These are phyloP conservation scores for Pelochelys cantorii DNA, from an alignment of 2,797 vertebrate genomes.

Conservation along the genomic window DNA sequence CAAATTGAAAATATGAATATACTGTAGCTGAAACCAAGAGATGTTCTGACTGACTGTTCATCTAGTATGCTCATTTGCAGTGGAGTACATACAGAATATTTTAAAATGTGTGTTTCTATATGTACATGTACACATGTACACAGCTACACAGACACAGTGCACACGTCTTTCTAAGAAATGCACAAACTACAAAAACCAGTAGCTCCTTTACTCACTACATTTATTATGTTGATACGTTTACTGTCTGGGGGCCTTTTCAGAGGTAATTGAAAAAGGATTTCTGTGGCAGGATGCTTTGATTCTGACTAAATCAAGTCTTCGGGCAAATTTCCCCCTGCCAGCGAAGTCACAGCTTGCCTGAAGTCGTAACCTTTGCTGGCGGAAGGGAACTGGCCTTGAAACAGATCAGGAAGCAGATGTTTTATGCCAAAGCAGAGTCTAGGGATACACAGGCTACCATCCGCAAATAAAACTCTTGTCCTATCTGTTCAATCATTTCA, in stretches of 20 bases:
- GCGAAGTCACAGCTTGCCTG: conserved; percentile 78
- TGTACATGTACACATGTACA: neutral
- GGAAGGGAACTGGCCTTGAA: conserved; percentile 80
- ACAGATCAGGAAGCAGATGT: conserved; percentile 84
- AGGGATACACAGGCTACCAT: conserved; percentile 76
- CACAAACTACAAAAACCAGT: neutral
- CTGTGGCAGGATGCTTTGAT: conserved; percentile 77
- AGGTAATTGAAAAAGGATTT: conserved; percentile 79
- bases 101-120: neutral
- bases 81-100: neutral
- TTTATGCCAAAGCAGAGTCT: conserved; percentile 83
- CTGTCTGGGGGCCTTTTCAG: conserved; percentile 62
- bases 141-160: neutral
- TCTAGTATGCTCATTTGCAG: neutral
- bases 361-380: conserved; percentile 81
- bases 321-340: conserved; percentile 71
- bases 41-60: neutral
- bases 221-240: conserved; percentile 69
- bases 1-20: conserved; percentile 41
- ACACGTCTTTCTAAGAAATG: conserved; percentile 2
- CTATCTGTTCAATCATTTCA: conserved; percentile 82
- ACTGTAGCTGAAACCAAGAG: neutral
- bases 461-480: conserved; percentile 82
- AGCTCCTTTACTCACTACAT: conserved; percentile 51
- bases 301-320: conserved; percentile 80